phyloP scores from a whole-genome alignment of 2,888 invertebrate species.

The Ormyrus nitidulus region DNA sequence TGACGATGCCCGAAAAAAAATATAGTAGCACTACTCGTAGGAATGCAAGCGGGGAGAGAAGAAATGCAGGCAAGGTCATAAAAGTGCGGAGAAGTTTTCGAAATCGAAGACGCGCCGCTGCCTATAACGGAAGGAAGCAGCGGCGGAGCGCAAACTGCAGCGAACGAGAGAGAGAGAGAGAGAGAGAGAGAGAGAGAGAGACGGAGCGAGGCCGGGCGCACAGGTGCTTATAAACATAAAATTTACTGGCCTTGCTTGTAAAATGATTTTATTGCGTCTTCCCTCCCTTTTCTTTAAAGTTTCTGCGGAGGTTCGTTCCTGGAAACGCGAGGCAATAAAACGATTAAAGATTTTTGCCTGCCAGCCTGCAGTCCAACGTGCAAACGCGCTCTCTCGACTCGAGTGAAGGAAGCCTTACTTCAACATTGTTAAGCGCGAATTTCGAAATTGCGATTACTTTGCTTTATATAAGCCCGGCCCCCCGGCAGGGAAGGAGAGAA shows the following conservation, averaged over 20 bases:
- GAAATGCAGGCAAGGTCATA: slow-evolving; percentile 35
- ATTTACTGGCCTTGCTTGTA: slow-evolving; percentile 50
- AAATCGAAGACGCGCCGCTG: slow-evolving; percentile 39
- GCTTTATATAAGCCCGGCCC: slow-evolving; percentile 10
- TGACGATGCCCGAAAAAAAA: slow-evolving; percentile 20
- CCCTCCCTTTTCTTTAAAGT: slow-evolving; percentile 13
- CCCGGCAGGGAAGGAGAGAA: neutral
- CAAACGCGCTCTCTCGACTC: neutral
- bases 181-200: slow-evolving; percentile 10
- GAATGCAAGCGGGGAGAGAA: neutral
- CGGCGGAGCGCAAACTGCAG: neutral
- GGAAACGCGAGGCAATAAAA: slow-evolving; percentile 50
- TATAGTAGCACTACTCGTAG: slow-evolving; percentile 13
- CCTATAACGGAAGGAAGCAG: neutral
- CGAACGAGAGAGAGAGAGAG: neutral
- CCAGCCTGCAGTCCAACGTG: too few species aligned
- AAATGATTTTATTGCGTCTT: slow-evolving; percentile 50
- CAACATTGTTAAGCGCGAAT: slow-evolving; percentile 38
- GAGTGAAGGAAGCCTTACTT: neutral
- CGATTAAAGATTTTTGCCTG: slow-evolving; percentile 44
- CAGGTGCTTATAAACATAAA: slow-evolving; percentile 63
- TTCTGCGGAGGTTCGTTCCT: slow-evolving; percentile 37
- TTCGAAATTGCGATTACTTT: slow-evolving; percentile 45
- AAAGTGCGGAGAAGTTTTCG: slow-evolving; percentile 27
- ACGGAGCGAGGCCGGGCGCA: slow-evolving; percentile 8